Base-by-base conservation (phyloP, 1,140 invertebrate genomes). In the Diorhabda sublineata region DNA sequence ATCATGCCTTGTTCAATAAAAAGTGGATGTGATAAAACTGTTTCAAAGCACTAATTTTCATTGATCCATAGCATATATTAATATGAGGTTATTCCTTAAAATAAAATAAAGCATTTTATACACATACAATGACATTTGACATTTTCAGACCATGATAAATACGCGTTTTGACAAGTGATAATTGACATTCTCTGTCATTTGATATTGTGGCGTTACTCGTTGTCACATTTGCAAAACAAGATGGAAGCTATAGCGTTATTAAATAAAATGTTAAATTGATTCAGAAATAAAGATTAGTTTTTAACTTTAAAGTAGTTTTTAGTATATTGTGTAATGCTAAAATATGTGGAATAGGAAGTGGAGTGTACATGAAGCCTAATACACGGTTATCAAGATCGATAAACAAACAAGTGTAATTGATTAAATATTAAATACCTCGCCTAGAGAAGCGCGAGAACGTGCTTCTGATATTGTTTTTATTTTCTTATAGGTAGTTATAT, bases 371-470 rank as follows among this genome's bases (percentile, higher is more conserved):
- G n/a, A 52, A 8, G n/a, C n/a, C 6, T 52, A 52, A 52, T 8
- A 52, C 0, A 26, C 47, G 47, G 47, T 26, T 26, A 52, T n/a
- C n/a, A 52, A 52, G 47, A 52, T 52, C 47, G 47, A 52, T 52
- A 52, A 52, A 52, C 47, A 52, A 52, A 52, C 47, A 52, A 52
- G 47, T n/a, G 47, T 52, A 52, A 52, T 52, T 52, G 47, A 52
- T 52, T 52, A 26, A 26, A 26, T 26, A 52, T 52, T 61, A 42
- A 42, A 61, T 41, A 41, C 8, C 9, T 61, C 59, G 42, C 59
- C 59, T 11, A 2, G 4, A 11, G 9, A 61, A 26, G 26, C 26
- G 26, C 3, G 47, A 2, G 47, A 52, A 52, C 47, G 47, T 52
- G 47, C 6, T 52, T 52, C n/a, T 52, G 47, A n/a, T 61, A 4